Percentiles rank a stretch among this genome's conserved stretches.
phyloP scores from a whole-genome alignment of 2,113 vertebrate genomes.

The Menura novaehollandiae region DNA sequence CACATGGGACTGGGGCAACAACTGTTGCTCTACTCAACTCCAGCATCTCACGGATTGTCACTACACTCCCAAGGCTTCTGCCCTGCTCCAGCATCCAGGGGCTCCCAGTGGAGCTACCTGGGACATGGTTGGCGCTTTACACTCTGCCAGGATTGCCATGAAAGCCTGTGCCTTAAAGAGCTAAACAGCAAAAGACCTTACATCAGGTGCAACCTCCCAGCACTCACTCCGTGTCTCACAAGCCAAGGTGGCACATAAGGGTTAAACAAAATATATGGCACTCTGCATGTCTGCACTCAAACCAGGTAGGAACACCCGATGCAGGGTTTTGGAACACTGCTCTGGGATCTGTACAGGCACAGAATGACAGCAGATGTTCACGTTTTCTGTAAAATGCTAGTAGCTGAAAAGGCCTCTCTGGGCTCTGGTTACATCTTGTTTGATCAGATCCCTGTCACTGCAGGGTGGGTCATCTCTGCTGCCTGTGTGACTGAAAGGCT shows the following conservation, averaged over 20 bases:
- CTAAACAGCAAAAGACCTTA: neutral
- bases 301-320: fast-evolving
- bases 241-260: fast-evolving
- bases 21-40: neutral
- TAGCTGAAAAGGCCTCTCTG: neutral
- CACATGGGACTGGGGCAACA: fast-evolving
- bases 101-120: neutral
- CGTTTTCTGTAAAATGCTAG: neutral
- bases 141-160: neutral
- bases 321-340: neutral
- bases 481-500: neutral
- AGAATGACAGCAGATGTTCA: neutral
- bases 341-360: neutral
- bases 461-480: neutral
- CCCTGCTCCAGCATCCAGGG: neutral
- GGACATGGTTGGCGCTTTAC: neutral
- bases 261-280: neutral
- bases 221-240: fast-evolving
- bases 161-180: neutral
- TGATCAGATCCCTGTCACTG: neutral
- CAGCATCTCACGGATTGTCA: neutral
- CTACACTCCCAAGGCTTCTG: neutral
- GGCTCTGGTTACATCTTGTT: neutral
- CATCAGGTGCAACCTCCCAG: neutral
- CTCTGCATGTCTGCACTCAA: neutral